Percentiles rank a stretch among this genome's conserved stretches.
Evolutionary conservation across 2,113 vertebrate genomes (phyloP).

Genomic region (Anseranas semipalmata): DNA sequence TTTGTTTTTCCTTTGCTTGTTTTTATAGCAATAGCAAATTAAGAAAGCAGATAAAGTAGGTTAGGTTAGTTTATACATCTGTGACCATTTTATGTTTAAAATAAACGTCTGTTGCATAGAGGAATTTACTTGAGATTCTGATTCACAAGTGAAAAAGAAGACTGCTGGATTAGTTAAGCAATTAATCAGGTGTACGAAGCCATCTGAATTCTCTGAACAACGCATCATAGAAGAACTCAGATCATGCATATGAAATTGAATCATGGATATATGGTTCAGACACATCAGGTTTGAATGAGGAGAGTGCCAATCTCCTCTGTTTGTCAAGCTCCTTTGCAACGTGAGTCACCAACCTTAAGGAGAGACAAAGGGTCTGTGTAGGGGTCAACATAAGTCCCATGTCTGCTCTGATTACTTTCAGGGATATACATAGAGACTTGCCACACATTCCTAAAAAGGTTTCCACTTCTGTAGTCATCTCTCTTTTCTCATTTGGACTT

Average conservation of each 20-base stretch:
- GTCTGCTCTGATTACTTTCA: conserved; percentile 28
- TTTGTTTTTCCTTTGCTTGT: background rate
- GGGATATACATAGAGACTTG: background rate
- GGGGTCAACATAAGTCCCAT: conserved; percentile 13
- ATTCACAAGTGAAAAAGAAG: background rate
- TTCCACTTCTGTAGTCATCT: background rate
- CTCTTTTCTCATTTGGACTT: background rate
- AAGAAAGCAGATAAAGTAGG: background rate
- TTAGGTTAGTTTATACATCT: background rate
- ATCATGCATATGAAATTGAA: conserved; percentile 24
- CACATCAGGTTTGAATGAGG: background rate
- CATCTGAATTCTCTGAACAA: conserved; percentile 32
- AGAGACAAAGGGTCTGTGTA: conserved; percentile 4
- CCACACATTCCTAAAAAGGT: background rate
- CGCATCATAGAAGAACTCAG: background rate
- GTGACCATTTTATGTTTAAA: background rate
- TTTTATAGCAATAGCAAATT: background rate
- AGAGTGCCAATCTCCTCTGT: conserved; percentile 22
- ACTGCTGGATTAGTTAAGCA: conserved; percentile 13
- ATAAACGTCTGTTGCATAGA: background rate
- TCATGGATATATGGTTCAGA: conserved; percentile 8
- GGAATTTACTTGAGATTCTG: background rate
- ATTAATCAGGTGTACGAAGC: conserved; percentile 52
- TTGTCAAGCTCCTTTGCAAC: conserved; percentile 18
- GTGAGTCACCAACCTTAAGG: conserved; percentile 29